Evolutionary conservation across 1,140 invertebrate species (phyloP).

Genomic region (Coenobita brevimanus): DNA sequence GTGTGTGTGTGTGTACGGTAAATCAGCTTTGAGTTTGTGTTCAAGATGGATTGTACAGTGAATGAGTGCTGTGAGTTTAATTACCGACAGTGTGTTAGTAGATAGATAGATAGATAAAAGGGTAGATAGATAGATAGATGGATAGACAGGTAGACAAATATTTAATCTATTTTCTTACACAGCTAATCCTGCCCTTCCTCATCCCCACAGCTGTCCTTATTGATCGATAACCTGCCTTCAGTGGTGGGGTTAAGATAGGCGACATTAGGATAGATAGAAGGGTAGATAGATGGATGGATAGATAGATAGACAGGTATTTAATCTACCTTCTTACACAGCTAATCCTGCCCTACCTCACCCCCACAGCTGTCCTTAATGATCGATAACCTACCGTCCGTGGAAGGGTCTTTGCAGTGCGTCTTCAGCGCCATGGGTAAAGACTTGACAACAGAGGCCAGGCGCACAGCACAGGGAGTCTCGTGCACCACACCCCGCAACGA

Average conservation of each 20-base stretch:
- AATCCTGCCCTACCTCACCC: conserved; percentile 58
- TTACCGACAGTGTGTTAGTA: too few species aligned
- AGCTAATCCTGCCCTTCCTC: conserved; percentile 43
- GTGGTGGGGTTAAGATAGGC: conserved; percentile 88
- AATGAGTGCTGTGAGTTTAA: too few species aligned
- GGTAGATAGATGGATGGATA: too few species aligned
- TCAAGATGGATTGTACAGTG: too few species aligned
- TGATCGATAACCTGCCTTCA: conserved; percentile 94
- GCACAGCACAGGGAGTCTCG: conserved; percentile 90
- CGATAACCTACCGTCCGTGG: conserved; percentile 92
- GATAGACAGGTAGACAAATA: too few species aligned
- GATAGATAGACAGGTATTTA: neutral
- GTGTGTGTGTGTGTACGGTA: too few species aligned
- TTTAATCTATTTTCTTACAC: conserved; percentile 11
- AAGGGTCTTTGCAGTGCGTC: conserved; percentile 88
- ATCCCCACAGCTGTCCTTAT: conserved; percentile 82
- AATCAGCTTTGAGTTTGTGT: too few species aligned
- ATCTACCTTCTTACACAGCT: conserved; percentile 15
- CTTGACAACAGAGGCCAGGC: conserved; percentile 90
- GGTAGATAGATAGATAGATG: too few species aligned
- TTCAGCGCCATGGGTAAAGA: conserved; percentile 94
- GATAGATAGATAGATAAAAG: too few species aligned
- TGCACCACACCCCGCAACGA: conserved; percentile 96
- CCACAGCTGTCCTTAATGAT: conserved; percentile 87
- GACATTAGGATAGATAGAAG: too few species aligned